Percentiles rank a stretch among this genome's conserved stretches.
Evolutionary conservation across 2,888 invertebrate genomes (phyloP).

Genomic region (Amitus sp.): DNA sequence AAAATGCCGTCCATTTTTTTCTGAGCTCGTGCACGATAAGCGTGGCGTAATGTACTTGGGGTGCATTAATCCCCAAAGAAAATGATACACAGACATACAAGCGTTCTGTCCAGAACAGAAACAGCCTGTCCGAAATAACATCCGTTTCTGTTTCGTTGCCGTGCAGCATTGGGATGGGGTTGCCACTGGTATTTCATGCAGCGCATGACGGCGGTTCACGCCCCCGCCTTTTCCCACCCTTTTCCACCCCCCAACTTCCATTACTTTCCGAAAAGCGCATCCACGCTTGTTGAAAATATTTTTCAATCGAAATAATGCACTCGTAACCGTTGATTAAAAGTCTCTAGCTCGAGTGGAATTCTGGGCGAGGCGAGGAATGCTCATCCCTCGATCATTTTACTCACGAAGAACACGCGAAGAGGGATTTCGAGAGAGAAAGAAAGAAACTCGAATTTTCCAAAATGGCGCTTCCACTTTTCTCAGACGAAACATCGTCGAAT

Average conservation of each 20-base stretch:
- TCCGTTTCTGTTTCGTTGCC: constrained; percentile 31
- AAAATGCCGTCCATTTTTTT: constrained; percentile 34
- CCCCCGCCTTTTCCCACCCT: too few species aligned
- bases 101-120: constrained; percentile 10
- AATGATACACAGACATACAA: constrained; percentile 27
- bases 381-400: too few species aligned
- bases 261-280: constrained; percentile 51
- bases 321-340: too few species aligned
- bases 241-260: constrained; percentile 48
- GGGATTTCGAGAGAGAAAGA: too few species aligned
- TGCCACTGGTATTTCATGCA: too few species aligned
- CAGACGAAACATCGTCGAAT: constrained; percentile 41
- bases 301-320: too few species aligned
- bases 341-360: too few species aligned
- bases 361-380: too few species aligned
- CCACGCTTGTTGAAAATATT: too few species aligned
- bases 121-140: constrained; percentile 30
- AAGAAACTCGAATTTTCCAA: constrained; percentile 43
- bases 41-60: constrained; percentile 28
- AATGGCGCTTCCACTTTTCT: constrained; percentile 44
- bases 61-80: constrained; percentile 36
- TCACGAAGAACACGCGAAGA: too few species aligned
- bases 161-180: constrained; percentile 42
- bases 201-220: constrained; percentile 53
- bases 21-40: constrained; percentile 6